phyloP scores from a whole-genome alignment of 2,113 vertebrate genomes.

The Leptosomus discolor region DNA sequence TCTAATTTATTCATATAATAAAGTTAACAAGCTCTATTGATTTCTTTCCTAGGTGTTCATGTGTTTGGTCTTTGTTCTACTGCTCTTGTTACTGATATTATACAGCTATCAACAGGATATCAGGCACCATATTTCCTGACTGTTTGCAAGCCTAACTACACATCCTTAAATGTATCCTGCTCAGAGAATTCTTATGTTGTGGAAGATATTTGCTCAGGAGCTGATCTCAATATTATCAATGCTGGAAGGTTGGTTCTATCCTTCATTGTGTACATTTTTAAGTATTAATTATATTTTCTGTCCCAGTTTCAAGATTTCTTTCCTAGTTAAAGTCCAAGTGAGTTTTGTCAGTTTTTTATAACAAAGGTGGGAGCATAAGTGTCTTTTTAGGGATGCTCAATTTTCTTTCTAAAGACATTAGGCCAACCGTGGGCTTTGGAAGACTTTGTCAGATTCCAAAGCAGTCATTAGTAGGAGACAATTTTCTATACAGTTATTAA shows the following conservation, averaged over 20 bases:
- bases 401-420: background rate
- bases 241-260: conserved; percentile 85
- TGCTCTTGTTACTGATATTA: conserved; percentile 93
- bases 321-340: background rate
- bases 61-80: conserved; percentile 96
- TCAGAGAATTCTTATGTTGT: conserved; percentile 93
- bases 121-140: conserved; percentile 96
- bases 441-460: background rate
- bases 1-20: background rate
- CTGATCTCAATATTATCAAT: conserved; percentile 86
- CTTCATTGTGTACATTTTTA: background rate
- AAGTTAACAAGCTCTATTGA: background rate
- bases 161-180: conserved; percentile 89
- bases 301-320: background rate
- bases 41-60: conserved; percentile 84
- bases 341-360: background rate
- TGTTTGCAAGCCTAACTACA: conserved; percentile 98
- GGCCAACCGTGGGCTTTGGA: background rate
- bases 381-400: background rate
- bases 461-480: background rate
- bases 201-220: conserved; percentile 94
- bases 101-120: conserved; percentile 94
- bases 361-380: background rate
- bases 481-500: background rate
- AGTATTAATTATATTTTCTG: background rate